Base-by-base conservation (phyloP, 2,797 vertebrate genomes). In the Sylvia borin region DNA sequence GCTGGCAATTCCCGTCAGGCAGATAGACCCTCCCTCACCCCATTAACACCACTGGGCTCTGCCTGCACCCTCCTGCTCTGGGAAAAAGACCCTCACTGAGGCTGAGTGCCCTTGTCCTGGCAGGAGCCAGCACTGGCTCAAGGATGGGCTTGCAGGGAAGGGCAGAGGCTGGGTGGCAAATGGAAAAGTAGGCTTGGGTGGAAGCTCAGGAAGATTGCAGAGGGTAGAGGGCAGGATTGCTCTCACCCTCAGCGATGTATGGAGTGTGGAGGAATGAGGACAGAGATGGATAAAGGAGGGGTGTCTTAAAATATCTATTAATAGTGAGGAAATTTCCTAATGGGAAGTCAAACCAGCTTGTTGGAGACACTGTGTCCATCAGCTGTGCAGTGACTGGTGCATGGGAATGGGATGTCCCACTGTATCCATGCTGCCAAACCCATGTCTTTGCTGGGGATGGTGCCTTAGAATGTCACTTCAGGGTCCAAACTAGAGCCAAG, bases 291-390 rank as follows among this genome's bases (percentile, higher is more conserved):
- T 34, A 45, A 53, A 20, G 36, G 64, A 74, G 25, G 3, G 6
- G 18, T 36, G 19, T 66, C 32, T 75, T 10, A 25, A 19, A 61
- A 22, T 24, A 32, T 13, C 67, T 76, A 6, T 78, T 34, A 55
- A 86, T 50, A 67, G 70, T 9, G 68, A 85, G 72, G 71, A 77
- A 36, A 48, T 78, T 92, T 58, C 66, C 34, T 81, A 13, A 40
- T 2, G 0, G 10, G 76, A 88, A n/a, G 40, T 71, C 6, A 10
- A n/a, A 84, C 48, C 0, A 2, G 79, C 90, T 95, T 85, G 36
- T 26, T 54, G 0, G 2, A 80, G 55, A 7, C 15, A 26, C 32
- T 0, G 1, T 31, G 34, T 32, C 42, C 66, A 5, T 31, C 0
- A 1, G 48, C 58, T 65, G 31, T 21, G 4, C 0, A 1, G 68